Evolutionary conservation across 2,113 vertebrate genomes (phyloP).

Genomic region (Hyaena hyaena): DNA sequence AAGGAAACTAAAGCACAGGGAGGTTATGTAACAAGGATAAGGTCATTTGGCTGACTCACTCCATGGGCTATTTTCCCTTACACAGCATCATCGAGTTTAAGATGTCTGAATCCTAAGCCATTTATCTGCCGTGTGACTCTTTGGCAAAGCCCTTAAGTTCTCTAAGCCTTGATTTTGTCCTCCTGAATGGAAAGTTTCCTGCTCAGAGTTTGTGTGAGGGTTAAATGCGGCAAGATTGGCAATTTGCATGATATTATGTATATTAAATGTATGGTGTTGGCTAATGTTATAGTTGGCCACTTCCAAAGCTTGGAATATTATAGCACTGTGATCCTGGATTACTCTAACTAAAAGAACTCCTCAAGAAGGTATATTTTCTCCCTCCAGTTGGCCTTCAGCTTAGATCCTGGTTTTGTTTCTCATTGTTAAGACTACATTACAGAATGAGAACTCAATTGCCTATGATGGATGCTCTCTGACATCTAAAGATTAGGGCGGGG

Average conservation of each 20-base stretch:
- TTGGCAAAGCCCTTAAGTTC: background rate
- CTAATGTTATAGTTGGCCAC: background rate
- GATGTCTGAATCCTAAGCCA: background rate
- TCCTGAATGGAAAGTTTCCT: background rate
- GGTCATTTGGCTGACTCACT: background rate
- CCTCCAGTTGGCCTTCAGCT: background rate
- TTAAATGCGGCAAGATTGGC: background rate
- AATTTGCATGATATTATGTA: background rate
- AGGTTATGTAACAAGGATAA: background rate
- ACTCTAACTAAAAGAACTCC: background rate
- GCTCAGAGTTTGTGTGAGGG: background rate
- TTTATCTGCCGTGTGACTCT: background rate
- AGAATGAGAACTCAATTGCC: background rate
- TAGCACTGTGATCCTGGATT: background rate
- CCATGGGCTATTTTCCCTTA: background rate
- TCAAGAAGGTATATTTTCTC: background rate
- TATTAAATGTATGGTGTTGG: background rate
- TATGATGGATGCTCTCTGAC: background rate
- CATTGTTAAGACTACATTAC: background rate
- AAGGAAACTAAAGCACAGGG: background rate
- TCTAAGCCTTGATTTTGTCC: background rate
- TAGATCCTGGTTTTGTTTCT: constrained; percentile 23
- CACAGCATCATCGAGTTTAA: background rate
- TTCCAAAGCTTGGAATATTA: background rate
- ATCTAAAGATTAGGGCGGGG: background rate